Conservation (phyloP, 2,797 vertebrate genomes). For the Xyrichtys novacula region DNA sequence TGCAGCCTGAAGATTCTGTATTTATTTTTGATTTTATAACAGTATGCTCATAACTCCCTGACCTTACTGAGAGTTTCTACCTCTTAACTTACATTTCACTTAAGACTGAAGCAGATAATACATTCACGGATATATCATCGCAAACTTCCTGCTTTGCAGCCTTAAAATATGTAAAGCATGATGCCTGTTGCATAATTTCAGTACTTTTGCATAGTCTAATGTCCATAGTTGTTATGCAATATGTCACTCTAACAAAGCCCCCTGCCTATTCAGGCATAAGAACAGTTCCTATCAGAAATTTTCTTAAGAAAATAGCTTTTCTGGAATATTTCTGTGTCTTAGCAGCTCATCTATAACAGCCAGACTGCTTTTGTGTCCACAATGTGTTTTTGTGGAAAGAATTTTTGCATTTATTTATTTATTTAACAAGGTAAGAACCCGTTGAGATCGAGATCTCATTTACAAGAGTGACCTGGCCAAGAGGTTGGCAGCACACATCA, state of each 20-base stretch:
- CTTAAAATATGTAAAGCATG: slow-evolving; percentile 8
- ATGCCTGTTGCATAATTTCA: slow-evolving; percentile 12
- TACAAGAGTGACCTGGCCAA: too few species aligned
- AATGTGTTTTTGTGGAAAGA: too few species aligned
- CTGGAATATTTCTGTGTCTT: too few species aligned
- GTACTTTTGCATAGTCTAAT: too few species aligned
- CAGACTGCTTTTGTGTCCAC: too few species aligned
- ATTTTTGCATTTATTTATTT: too few species aligned
- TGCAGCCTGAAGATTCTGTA: not conserved
- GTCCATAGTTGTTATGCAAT: slow-evolving; percentile 5
- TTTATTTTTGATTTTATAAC: not conserved
- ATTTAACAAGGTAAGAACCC: too few species aligned
- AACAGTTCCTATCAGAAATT: slow-evolving; percentile 12
- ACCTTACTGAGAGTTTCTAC: not conserved
- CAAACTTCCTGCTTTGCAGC: too few species aligned
- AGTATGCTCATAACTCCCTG: not conserved
- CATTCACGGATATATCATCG: too few species aligned
- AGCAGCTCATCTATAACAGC: too few species aligned
- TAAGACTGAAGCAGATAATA: not conserved
- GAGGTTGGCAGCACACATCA: too few species aligned
- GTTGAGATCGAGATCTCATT: too few species aligned
- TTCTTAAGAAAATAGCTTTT: slow-evolving; percentile 27
- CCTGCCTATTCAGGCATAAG: not conserved
- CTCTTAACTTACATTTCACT: not conserved
- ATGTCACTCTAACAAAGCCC: slow-evolving; percentile 22